Evolutionary conservation across 2,113 vertebrate genomes (phyloP), one percentile per base, ranked within the genome.

Genomic region (Syrrhaptes paradoxus): DNA sequence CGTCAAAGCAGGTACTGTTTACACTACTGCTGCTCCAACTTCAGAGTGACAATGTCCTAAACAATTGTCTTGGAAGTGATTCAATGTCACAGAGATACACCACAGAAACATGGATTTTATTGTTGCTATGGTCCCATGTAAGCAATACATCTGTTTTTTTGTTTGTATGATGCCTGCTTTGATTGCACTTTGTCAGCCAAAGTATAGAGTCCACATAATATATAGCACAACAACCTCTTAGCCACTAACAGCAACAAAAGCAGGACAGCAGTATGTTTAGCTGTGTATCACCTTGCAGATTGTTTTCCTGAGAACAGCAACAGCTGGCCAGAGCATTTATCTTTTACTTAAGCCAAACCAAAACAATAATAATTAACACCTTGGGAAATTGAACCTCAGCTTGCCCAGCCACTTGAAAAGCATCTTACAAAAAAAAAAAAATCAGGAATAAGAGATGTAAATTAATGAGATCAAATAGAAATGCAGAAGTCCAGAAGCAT

Each of bases 31-130:
- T 68, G 29, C 31, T 68, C 18, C 38, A 45, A 18, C 32, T 85
- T 81, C n/a, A n/a, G 61, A 61, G 28, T 0, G 0, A 55, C 28
- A 55, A 21, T 6, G 3, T 43, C 14, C 19, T 66, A 25, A 86
- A 75, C 13, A 59, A 55, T 18, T 34, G 5, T 20, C 52, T 52
- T 65, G 14, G 49, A 85, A 94, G 21, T 36, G 26, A 65, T 75
- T 72, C 41, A 54, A 14, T 31, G 14, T 65, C 45, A 73, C 28
- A 46, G 58, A 91, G 17, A 43, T 10, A 63, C 3, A 52, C 21
- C 12, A 45, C 17, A 55, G 20, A 55, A 36, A 17, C 21, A 26
- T 16, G 6, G 26, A 24, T 70, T 90, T 89, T 85, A 68, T 41
- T 89, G 45, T 19, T 57, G 41, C 17, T 38, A 11, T 24, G 3